Conservation (phyloP, 2,888 invertebrate species). For the Pelosia muscerda region DNA sequence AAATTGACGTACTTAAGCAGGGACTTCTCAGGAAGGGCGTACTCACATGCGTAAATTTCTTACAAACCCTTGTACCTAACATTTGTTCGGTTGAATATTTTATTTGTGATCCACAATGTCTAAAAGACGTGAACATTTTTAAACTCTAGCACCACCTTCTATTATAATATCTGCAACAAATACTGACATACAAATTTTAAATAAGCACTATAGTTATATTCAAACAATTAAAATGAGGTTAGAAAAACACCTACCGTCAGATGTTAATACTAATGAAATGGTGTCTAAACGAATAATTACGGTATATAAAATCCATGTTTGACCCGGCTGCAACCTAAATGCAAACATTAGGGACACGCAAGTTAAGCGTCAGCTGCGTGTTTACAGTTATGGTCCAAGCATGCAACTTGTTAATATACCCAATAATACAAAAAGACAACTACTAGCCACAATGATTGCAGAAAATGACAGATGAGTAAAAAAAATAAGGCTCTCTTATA, state of each 20-base stretch:
- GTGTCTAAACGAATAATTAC: slow-evolving; percentile 60
- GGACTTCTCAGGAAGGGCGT: too few species aligned
- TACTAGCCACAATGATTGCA: slow-evolving; percentile 20
- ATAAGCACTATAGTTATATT: not conserved
- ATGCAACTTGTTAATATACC: slow-evolving; percentile 66
- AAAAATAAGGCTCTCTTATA: not conserved
- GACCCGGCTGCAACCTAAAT: slow-evolving; percentile 81
- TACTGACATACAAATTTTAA: not conserved
- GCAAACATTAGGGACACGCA: slow-evolving; percentile 81
- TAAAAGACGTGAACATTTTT: not conserved
- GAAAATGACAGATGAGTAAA: not conserved
- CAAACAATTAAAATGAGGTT: not conserved
- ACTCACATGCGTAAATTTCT: too few species aligned
- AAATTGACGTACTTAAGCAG: too few species aligned
- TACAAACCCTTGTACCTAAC: too few species aligned
- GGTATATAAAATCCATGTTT: slow-evolving; percentile 78
- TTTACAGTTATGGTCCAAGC: slow-evolving; percentile 54
- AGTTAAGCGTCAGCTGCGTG: slow-evolving; percentile 66
- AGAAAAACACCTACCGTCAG: not conserved
- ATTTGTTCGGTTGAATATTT: too few species aligned
- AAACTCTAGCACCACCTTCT: not conserved
- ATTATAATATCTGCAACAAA: not conserved
- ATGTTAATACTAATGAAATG: slow-evolving; percentile 26
- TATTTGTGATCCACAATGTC: too few species aligned
- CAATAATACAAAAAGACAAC: slow-evolving; percentile 43